phyloP scores from a whole-genome alignment of 1,140 invertebrate genomes.

The Popillia japonica region DNA sequence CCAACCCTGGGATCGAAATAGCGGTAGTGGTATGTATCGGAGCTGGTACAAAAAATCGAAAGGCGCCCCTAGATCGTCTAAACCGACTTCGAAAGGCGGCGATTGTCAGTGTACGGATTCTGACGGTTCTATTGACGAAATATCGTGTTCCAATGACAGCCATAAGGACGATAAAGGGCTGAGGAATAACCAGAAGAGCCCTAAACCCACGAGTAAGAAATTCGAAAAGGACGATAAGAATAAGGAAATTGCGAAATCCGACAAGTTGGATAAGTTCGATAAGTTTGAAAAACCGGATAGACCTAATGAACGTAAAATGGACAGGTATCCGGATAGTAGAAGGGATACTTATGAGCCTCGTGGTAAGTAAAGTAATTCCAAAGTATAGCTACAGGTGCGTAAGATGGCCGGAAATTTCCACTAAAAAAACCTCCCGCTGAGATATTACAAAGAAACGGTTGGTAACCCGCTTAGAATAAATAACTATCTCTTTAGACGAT shows the following conservation, averaged over 20 bases:
- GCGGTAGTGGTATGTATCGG: conserved; percentile 45
- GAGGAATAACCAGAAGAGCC: conserved; percentile 57
- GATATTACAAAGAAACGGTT: too few species aligned
- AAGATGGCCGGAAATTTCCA: too few species aligned
- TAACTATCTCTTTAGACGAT: too few species aligned
- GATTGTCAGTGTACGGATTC: conserved; percentile 66
- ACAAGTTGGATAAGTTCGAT: background rate
- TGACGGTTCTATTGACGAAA: conserved; percentile 68
- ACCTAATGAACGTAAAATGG: conserved; percentile 58
- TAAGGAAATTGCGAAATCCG: conserved; percentile 57
- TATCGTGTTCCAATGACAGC: conserved; percentile 61
- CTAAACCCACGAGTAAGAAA: conserved; percentile 62
- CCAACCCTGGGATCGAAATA: conserved; percentile 53
- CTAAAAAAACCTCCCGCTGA: too few species aligned
- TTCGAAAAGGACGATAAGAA: conserved; percentile 69
- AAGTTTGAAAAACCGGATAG: background rate
- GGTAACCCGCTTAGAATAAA: too few species aligned
- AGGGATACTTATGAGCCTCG: conserved; percentile 77
- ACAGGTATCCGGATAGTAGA: conserved; percentile 59
- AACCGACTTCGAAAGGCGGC: conserved; percentile 47
- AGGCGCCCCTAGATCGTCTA: conserved; percentile 53
- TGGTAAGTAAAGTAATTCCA: conserved; percentile 64
- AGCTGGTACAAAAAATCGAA: conserved; percentile 48
- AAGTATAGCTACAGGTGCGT: too few species aligned
- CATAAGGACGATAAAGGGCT: conserved; percentile 62